Conservation (phyloP, 2,888 invertebrate species). For the Emmelina monodactyla region DNA sequence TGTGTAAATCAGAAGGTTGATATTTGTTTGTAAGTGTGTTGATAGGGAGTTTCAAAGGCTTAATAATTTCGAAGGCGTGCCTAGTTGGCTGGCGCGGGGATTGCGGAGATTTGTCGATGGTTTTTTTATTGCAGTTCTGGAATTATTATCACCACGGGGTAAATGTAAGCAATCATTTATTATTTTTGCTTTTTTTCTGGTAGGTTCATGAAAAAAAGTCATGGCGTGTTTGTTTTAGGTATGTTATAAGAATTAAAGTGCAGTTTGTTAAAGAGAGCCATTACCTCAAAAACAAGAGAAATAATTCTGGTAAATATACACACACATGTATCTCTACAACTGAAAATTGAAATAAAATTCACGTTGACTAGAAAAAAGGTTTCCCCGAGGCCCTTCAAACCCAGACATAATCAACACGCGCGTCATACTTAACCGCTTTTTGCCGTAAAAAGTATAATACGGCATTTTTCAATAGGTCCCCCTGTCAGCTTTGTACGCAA, state of each 20-base stretch:
- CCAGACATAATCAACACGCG: slow-evolving; percentile 9
- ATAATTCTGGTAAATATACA: too few species aligned
- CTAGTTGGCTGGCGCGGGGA: slow-evolving; percentile 51
- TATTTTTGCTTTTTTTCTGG: too few species aligned
- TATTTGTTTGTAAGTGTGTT: slow-evolving; percentile 15
- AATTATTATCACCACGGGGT: slow-evolving; percentile 45
- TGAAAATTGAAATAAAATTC: too few species aligned
- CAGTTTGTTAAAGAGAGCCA: too few species aligned
- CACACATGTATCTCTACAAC: too few species aligned
- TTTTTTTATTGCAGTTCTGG: slow-evolving; percentile 52
- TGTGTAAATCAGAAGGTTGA: slow-evolving; percentile 7
- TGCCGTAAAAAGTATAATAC: slow-evolving; percentile 22
- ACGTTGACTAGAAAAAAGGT: too few species aligned
- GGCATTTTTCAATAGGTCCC: slow-evolving; percentile 32
- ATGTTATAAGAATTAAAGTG: too few species aligned
- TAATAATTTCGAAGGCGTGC: slow-evolving; percentile 61
- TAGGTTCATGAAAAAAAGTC: too few species aligned
- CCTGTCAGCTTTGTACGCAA: slow-evolving; percentile 23
- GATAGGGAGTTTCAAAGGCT: slow-evolving; percentile 35
- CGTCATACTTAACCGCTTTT: slow-evolving; percentile 13
- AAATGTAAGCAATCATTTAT: too few species aligned
- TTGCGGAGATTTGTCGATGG: slow-evolving; percentile 48
- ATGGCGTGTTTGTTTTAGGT: too few species aligned
- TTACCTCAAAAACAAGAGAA: too few species aligned
- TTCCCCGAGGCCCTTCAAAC: too few species aligned